These are phyloP conservation scores for Colletes collaris DNA, from an alignment of 2,888 invertebrate genomes.

Conservation along the genomic window DNA sequence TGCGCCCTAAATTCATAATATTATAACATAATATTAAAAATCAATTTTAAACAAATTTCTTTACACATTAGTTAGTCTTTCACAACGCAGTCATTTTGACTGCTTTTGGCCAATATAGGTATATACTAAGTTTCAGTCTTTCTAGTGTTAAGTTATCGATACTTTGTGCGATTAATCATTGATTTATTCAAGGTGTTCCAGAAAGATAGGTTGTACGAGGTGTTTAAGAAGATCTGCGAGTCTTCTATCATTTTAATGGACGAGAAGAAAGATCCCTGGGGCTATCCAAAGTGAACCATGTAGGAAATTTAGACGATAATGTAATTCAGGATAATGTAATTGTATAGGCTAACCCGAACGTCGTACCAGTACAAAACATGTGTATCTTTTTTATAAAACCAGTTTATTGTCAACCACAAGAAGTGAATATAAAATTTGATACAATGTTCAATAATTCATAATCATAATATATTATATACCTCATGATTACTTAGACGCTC, in stretches of 20 bases:
- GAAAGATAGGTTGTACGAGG: conserved; percentile 90
- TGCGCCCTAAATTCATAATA: no score
- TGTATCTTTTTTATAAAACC: conserved; percentile 78
- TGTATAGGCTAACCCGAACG: background rate
- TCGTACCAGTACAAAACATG: conserved; percentile 17
- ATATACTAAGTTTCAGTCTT: no score
- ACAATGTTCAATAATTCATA: conserved; percentile 80
- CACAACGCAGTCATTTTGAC: no score
- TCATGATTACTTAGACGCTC: conserved; percentile 69
- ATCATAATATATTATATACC: conserved; percentile 72
- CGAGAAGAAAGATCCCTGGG: conserved; percentile 92
- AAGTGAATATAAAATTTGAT: conserved; percentile 82
- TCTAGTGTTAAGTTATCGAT: no score
- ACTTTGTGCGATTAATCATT: no score
- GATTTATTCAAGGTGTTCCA: conserved; percentile 84
- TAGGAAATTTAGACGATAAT: conserved; percentile 6
- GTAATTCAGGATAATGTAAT: background rate
- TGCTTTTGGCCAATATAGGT: no score
- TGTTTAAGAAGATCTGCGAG: conserved; percentile 90
- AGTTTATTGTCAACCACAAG: conserved; percentile 82
- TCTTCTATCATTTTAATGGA: conserved; percentile 91
- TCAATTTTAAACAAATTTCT: no score
- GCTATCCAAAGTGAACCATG: conserved; percentile 84
- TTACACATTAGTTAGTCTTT: no score
- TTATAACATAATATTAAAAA: no score